These are phyloP conservation scores for Macrosteles quadrilineatus DNA, from an alignment of 1,140 invertebrate genomes.

Conservation along the genomic window DNA sequence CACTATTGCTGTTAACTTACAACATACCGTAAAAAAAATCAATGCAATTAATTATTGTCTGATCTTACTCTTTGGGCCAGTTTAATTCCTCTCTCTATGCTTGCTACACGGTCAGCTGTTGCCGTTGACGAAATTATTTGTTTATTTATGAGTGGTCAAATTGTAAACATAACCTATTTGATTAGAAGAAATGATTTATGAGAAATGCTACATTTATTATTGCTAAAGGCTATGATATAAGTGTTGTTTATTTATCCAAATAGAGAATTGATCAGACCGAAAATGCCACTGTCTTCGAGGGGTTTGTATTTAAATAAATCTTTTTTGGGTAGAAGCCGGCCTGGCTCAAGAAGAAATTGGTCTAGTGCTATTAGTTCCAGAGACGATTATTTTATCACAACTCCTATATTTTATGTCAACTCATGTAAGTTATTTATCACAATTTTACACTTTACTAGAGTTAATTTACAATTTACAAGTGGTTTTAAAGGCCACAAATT, in stretches of 20 bases:
- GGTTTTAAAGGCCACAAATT: too few relatives aligned
- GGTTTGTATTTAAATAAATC: neutral
- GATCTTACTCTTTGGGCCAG: neutral
- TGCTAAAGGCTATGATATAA: too few relatives aligned
- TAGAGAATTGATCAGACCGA: too few relatives aligned
- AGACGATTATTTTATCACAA: constrained; percentile 62
- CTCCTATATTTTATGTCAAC: constrained; percentile 98
- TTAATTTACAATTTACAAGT: too few relatives aligned
- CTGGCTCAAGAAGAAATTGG: neutral
- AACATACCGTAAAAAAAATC: neutral
- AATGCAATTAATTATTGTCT: neutral
- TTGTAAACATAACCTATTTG: too few relatives aligned
- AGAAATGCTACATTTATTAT: too few relatives aligned
- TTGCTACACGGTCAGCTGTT: neutral
- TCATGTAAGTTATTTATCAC: constrained; percentile 63
- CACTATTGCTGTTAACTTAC: neutral
- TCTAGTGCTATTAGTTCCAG: neutral
- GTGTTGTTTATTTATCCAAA: too few relatives aligned
- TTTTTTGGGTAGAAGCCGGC: too few relatives aligned
- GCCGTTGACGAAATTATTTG: neutral
- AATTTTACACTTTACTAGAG: too few relatives aligned
- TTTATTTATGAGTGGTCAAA: too few relatives aligned
- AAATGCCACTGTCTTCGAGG: neutral
- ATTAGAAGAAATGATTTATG: too few relatives aligned
- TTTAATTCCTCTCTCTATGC: neutral